Evolutionary conservation across 2,888 invertebrate genomes (phyloP).

Genomic region (Biston betularia): DNA sequence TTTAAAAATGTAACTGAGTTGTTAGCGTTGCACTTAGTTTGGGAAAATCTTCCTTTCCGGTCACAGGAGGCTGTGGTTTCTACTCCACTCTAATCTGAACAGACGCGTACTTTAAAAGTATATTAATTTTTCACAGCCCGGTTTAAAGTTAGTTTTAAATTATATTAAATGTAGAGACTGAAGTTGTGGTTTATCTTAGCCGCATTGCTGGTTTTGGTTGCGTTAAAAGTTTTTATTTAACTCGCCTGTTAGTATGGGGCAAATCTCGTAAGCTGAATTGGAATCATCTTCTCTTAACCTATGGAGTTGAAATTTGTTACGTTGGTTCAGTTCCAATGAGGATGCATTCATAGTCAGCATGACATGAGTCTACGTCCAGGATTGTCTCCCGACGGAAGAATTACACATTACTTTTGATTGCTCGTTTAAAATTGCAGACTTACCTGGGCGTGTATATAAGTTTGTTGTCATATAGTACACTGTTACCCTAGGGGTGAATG

Average conservation of each 20-base stretch:
- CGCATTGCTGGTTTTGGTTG: constrained; percentile 32
- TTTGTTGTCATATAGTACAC: too few relatives aligned
- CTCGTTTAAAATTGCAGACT: too few relatives aligned
- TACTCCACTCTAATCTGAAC: constrained; percentile 61
- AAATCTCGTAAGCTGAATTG: neutral
- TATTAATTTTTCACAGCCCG: constrained; percentile 55
- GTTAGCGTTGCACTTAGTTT: constrained; percentile 64
- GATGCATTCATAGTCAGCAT: too few relatives aligned
- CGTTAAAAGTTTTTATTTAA: constrained; percentile 10
- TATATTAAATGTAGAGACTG: constrained; percentile 42
- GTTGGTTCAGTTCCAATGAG: too few relatives aligned
- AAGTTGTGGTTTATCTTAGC: constrained; percentile 36
- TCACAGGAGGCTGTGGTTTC: constrained; percentile 58
- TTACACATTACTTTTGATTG: too few relatives aligned
- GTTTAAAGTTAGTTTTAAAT: constrained; percentile 47
- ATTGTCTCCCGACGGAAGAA: too few relatives aligned
- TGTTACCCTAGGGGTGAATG: too few relatives aligned
- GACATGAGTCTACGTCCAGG: too few relatives aligned
- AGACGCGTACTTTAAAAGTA: constrained; percentile 57
- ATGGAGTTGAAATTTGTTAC: too few relatives aligned
- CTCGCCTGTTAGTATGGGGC: too few relatives aligned
- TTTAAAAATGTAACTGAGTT: constrained; percentile 63
- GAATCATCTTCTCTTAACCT: too few relatives aligned
- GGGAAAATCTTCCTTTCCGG: constrained; percentile 76
- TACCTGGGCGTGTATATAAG: too few relatives aligned